These are phyloP conservation scores for Zapornia atra DNA, from an alignment of 2,113 vertebrate genomes.

Conservation along the genomic window DNA sequence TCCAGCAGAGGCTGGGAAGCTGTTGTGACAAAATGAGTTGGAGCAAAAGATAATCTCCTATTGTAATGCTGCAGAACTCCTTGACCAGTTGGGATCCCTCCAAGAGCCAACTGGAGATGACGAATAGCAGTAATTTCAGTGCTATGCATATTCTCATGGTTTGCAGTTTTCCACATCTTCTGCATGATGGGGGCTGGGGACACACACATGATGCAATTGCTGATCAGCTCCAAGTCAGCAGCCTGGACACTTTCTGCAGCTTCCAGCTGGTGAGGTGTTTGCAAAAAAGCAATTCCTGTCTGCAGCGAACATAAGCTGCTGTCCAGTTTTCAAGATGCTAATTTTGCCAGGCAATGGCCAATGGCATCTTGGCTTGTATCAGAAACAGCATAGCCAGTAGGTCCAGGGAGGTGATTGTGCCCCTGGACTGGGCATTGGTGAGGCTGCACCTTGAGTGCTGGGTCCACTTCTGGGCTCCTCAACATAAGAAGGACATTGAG, in stretches of 20 bases:
- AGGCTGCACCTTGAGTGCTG: too few species aligned
- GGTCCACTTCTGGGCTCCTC: too few species aligned
- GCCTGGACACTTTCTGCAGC: not conserved
- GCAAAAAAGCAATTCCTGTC: not conserved
- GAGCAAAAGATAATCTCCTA: not conserved
- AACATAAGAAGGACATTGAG: too few species aligned
- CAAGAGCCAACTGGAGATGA: not conserved
- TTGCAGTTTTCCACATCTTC: slow-evolving; percentile 1
- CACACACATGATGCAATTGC: not conserved
- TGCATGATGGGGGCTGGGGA: not conserved
- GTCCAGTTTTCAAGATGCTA: not conserved
- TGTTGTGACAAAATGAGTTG: not conserved
- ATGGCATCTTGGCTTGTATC: too few species aligned
- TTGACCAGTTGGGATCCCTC: not conserved
- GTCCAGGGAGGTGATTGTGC: too few species aligned
- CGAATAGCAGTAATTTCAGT: slow-evolving; percentile 4
- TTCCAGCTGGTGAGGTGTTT: not conserved
- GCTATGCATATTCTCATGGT: not conserved
- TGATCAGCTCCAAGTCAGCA: not conserved
- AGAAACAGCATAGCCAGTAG: too few species aligned
- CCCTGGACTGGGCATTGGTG: too few species aligned
- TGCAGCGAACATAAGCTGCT: not conserved
- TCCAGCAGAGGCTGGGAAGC: not conserved
- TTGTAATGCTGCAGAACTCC: slow-evolving; percentile 3
- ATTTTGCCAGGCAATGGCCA: not conserved